phyloP scores from a whole-genome alignment of 2,113 vertebrate species.

The Anhinga rufa region DNA sequence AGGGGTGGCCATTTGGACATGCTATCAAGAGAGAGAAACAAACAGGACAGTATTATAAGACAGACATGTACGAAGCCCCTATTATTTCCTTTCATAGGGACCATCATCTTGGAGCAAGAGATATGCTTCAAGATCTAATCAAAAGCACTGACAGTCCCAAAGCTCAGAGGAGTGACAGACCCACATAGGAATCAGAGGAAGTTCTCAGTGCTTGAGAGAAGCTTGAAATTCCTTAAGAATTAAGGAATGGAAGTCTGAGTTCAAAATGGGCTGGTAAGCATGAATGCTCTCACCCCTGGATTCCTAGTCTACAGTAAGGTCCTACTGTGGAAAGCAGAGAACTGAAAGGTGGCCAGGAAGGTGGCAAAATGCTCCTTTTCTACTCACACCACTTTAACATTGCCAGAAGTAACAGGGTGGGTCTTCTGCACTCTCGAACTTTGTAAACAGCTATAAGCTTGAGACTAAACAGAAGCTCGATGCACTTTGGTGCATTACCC shows the following conservation, averaged over 20 bases:
- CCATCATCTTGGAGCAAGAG: not conserved
- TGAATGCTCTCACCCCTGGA: not conserved
- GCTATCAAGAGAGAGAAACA: constrained; percentile 59
- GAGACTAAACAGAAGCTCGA: not conserved
- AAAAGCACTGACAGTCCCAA: not conserved
- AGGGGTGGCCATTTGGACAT: constrained; percentile 87
- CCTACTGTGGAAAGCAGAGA: not conserved
- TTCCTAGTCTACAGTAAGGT: not conserved
- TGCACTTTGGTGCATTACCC: not conserved
- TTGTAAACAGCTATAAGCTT: not conserved
- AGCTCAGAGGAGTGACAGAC: not conserved
- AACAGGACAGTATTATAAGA: not conserved
- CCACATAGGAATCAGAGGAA: not conserved
- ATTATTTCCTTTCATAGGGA: not conserved
- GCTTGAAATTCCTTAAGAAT: not conserved
- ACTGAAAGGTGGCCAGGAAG: not conserved
- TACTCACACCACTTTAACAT: not conserved
- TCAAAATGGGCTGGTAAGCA: not conserved
- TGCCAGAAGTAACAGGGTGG: not conserved
- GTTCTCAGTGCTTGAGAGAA: not conserved
- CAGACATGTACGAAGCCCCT: not conserved
- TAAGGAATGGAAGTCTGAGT: not conserved
- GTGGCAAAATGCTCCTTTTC: not conserved
- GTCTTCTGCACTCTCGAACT: not conserved
- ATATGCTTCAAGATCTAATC: not conserved